Evolutionary conservation across 2,888 invertebrate genomes (phyloP), one percentile per base, ranked within the genome.

Genomic region (Aelia acuminata): DNA sequence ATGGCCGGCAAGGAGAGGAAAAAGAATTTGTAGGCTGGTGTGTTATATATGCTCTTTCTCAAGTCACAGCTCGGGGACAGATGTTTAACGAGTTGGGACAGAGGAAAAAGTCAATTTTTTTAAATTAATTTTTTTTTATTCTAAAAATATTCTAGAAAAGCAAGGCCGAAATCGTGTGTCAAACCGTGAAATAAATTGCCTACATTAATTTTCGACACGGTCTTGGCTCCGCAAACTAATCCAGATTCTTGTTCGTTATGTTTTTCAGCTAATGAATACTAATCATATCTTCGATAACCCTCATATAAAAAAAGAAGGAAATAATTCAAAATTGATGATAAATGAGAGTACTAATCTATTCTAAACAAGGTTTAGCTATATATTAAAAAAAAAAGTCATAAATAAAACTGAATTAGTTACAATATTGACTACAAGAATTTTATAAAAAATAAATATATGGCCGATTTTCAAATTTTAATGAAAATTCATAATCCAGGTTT

Each of bases 261-360:
- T 70, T 57, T 70, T 70, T 70, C 35, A 7, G 31, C 63, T 70
- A 70, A 70, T 70, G 63, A 57, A 70, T 70, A 70, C 63, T 70
- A 70, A 70, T 70, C 31, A 70, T 35, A 70, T 20, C 35, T 7
- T 20, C 63, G 8, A 70, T 35, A 70, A 31, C 18, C 4, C 35
- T 5, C 18, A 18, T 70, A 7, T 70, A 70, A 70, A 70, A 31
- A 31, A 70, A 63, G 11, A 20, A 70, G 35, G 2, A 57, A 11
- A 70, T 70, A 70, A 35, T 70, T 70, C 63, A 70, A 20, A 70
- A 70, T 3, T 70, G 35, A 15, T 35, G 35, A 70, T 70, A 18
- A 70, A 70, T 70, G 18, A 7, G 63, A 70, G 31, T 7, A 70
- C 63, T 35, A 70, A 35, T 70, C 35, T 70, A 35, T 13, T n/a